Base-by-base conservation (phyloP, 1,140 invertebrate species). In the Drosophila novamexicana region DNA sequence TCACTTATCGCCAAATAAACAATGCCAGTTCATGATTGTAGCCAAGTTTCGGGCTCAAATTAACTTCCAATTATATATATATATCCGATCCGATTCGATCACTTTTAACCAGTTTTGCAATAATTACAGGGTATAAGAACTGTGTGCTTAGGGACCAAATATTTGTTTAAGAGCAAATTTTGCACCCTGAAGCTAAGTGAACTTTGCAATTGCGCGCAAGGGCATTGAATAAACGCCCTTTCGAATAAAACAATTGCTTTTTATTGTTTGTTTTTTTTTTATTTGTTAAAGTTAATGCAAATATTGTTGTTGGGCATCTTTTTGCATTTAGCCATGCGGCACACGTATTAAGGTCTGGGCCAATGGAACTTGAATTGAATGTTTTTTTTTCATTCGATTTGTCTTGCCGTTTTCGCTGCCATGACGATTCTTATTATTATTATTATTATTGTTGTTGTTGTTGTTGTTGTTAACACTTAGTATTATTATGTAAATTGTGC, bases 281-380 rank as follows among this genome's bases (percentile, higher is more conserved):
- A 37, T 2, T 52, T 39, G 2, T 12, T 68, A 1, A 29, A 37
- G 12, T 77, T 71, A 75, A 85, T 73, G 82, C 82, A 81, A 85
- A 85, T 81, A n/a, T 64, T 53, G 44, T 40, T 77, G 52, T 62
- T 58, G 32, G 47, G 44, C 45, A 56, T 66, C 40, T 63, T 75
- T 74, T 65, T 40, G 32, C 39, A 54, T 47, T 72, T 57, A 53
- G 47, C 44, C 59, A 88, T 78, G 84, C 79, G 49, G 45, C 14
- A 22, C 84, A 89, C 84, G 84, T 89, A 89, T 84, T 89, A 89
- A 89, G 84, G 84, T 89, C 84, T 89, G 80, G 84, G 84, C 77
- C 84, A 89, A 73, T 84, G 77, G 75, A 89, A 89, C 77, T 69
- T 70, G 37, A 71, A 73, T 72, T 75, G 44, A 53, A 49, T 39